These are phyloP conservation scores for Sebastes steindachneri DNA, from an alignment of 2,797 vertebrate genomes.

Conservation along the genomic window DNA sequence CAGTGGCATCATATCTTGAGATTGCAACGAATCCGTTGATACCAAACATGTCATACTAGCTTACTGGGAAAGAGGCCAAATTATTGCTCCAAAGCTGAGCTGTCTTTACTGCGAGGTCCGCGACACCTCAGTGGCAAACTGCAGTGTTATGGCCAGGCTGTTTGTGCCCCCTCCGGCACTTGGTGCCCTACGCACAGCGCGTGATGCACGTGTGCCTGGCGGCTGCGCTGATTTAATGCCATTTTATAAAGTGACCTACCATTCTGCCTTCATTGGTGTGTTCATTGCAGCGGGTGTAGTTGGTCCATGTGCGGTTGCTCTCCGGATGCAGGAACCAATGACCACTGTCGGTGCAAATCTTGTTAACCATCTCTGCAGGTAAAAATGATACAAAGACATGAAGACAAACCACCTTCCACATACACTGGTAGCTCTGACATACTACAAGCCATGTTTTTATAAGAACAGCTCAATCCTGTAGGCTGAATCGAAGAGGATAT, in stretches of 20 bases:
- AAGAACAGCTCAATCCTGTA: neutral
- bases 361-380: slow-evolving; percentile 91
- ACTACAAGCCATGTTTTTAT: too few relatives aligned
- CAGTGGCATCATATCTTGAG: too few relatives aligned
- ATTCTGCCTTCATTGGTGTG: slow-evolving; percentile 88
- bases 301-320: slow-evolving; percentile 97
- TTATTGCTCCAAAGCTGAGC: too few relatives aligned
- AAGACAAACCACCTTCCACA: neutral
- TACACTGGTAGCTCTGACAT: neutral
- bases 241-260: slow-evolving; percentile 76
- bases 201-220: too few relatives aligned
- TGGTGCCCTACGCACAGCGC: too few relatives aligned
- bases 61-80: too few relatives aligned
- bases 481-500: neutral
- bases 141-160: too few relatives aligned
- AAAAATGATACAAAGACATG: neutral
- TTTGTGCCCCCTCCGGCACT: too few relatives aligned
- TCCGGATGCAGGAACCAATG: slow-evolving; percentile 94
- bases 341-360: slow-evolving; percentile 91
- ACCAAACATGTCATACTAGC: too few relatives aligned
- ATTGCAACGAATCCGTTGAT: too few relatives aligned
- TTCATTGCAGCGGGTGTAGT: slow-evolving; percentile 92
- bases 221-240: neutral
- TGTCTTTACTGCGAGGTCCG: too few relatives aligned
- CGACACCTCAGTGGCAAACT: too few relatives aligned